Evolutionary conservation across 2,797 vertebrate genomes (phyloP).

Genomic region (Smutsia temminckii): DNA sequence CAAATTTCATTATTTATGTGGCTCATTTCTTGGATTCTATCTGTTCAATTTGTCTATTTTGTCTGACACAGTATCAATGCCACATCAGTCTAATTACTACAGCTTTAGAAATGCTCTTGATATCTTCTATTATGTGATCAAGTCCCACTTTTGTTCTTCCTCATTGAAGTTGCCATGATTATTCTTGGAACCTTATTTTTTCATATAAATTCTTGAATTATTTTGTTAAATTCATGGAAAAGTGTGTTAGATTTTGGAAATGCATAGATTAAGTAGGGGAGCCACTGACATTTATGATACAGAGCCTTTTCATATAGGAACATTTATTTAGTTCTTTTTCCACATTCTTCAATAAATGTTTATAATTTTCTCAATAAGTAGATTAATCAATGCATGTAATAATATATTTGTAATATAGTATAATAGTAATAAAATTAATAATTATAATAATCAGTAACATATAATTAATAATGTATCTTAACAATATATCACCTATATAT

Average conservation of each 20-base stretch:
- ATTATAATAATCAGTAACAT: not conserved
- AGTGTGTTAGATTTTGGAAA: not conserved
- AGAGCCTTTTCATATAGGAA: not conserved
- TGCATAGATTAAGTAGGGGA: not conserved
- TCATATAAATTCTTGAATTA: not conserved
- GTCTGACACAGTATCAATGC: not conserved
- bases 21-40: not conserved
- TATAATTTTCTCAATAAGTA: not conserved
- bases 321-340: constrained; percentile 9
- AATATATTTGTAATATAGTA: not conserved
- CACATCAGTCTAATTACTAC: not conserved
- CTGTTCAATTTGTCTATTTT: not conserved
- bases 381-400: not conserved
- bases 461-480: not conserved
- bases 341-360: not conserved
- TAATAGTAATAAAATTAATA: not conserved
- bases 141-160: not conserved
- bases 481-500: not conserved
- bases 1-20: not conserved
- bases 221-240: not conserved
- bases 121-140: not conserved
- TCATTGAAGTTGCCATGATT: not conserved
- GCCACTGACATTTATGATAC: not conserved
- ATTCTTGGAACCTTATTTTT: not conserved
- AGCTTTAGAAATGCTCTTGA: not conserved